phyloP scores from a whole-genome alignment of 2,113 vertebrate species.

The Nyctereutes procyonoides region DNA sequence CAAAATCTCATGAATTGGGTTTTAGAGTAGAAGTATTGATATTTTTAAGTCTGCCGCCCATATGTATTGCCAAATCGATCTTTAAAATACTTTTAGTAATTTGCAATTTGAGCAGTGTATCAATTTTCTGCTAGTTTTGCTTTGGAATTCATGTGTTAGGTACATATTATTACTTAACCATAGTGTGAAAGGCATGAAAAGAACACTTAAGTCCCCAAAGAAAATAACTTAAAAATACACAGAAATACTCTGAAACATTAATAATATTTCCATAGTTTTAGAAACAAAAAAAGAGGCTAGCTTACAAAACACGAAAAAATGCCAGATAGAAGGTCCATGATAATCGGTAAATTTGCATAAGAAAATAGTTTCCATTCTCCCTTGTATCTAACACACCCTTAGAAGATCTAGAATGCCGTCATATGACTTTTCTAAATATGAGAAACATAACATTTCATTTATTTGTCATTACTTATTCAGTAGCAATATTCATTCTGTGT shows the following conservation, averaged over 20 bases:
- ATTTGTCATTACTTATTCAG: background rate
- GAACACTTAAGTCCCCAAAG: background rate
- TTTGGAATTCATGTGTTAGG: background rate
- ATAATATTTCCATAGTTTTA: constrained; percentile 6
- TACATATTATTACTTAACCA: background rate
- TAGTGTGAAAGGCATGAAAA: background rate
- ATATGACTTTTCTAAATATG: background rate
- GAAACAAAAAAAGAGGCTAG: background rate
- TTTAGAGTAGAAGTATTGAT: constrained; percentile 7
- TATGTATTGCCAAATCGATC: background rate
- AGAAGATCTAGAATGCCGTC: background rate
- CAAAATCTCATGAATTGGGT: background rate
- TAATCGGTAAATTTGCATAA: constrained; percentile 20
- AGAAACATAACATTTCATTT: background rate
- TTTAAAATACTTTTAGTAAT: constrained; percentile 6
- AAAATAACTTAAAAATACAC: constrained; percentile 35
- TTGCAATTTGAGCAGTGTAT: background rate
- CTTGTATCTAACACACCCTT: background rate
- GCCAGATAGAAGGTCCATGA: background rate
- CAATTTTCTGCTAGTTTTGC: background rate
- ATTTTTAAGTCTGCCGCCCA: background rate
- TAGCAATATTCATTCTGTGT: background rate
- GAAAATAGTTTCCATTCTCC: background rate
- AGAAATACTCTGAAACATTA: constrained; percentile 3
- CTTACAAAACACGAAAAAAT: background rate